Conservation (phyloP, 2,888 invertebrate species). For the Athalia cordata region DNA sequence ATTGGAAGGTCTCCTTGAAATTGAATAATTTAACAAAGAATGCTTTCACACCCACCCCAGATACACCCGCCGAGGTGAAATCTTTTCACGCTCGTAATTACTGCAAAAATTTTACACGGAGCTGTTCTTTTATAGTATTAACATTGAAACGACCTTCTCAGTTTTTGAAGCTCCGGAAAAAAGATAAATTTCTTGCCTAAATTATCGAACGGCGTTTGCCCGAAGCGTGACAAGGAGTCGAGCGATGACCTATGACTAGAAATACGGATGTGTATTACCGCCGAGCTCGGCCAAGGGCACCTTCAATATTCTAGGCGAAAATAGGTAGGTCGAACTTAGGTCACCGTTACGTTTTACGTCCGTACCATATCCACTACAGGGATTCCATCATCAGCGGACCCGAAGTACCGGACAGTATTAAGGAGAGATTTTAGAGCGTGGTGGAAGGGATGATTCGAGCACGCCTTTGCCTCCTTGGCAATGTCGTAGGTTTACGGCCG, state of each 20-base stretch:
- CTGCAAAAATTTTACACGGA: slow-evolving; percentile 2
- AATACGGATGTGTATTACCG: not conserved
- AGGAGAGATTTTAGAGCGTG: slow-evolving; percentile 5
- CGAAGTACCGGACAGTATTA: slow-evolving; percentile 25
- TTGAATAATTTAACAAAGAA: slow-evolving; percentile 40
- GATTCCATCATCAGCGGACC: slow-evolving; percentile 8
- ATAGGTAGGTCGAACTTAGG: not conserved
- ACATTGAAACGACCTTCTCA: not conserved
- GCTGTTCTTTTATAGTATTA: not conserved
- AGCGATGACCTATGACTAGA: not conserved
- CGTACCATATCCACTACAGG: not conserved
- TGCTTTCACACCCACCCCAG: not conserved
- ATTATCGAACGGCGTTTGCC: too few relatives aligned
- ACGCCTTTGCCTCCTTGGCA: not conserved
- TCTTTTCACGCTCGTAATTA: slow-evolving; percentile 32
- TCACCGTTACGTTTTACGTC: slow-evolving; percentile 12
- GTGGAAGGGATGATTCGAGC: slow-evolving; percentile 19
- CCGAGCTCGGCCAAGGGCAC: not conserved
- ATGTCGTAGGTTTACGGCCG: slow-evolving; percentile 33
- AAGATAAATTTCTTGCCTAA: not conserved
- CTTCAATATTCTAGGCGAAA: not conserved
- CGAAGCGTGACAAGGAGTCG: too few relatives aligned
- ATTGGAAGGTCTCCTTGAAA: slow-evolving; percentile 30
- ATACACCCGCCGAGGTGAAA: slow-evolving; percentile 7
- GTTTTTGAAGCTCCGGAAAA: not conserved